These are phyloP conservation scores for Genyomyrus donnyi DNA, from an alignment of 2,113 vertebrate species.

Conservation along the genomic window DNA sequence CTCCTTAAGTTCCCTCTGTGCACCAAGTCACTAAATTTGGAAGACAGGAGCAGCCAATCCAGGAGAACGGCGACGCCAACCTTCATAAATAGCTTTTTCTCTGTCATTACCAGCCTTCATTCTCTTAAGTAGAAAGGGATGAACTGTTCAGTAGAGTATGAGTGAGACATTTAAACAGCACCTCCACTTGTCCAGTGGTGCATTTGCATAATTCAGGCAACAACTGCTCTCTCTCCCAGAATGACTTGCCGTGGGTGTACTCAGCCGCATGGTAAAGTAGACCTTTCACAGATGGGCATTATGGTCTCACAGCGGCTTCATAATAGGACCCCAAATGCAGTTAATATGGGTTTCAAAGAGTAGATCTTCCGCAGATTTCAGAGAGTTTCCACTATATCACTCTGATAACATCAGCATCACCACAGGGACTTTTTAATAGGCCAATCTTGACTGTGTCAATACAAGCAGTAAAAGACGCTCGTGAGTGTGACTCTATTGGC, in stretches of 20 bases:
- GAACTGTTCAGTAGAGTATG: constrained; percentile 58
- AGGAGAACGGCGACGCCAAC: neutral
- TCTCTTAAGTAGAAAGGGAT: constrained; percentile 51
- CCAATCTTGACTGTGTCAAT: neutral
- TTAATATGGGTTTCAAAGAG: neutral
- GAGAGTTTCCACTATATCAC: neutral
- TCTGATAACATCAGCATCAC: neutral
- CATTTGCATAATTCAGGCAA: constrained; percentile 61
- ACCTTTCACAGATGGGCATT: neutral
- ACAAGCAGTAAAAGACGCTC: neutral
- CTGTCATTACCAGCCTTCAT: constrained; percentile 45
- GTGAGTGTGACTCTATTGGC: neutral
- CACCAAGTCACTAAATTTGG: constrained; percentile 28
- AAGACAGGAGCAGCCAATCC: constrained; percentile 26
- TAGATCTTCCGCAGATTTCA: neutral
- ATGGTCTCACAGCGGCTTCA: neutral
- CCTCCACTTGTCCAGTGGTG: constrained; percentile 48
- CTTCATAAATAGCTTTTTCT: constrained; percentile 34
- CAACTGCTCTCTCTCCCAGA: constrained; percentile 3
- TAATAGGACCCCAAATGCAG: neutral
- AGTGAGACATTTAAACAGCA: constrained; percentile 56
- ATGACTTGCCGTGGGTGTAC: neutral
- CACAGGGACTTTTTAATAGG: neutral
- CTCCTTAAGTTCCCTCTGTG: constrained; percentile 18
- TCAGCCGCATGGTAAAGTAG: neutral